phyloP scores from a whole-genome alignment of 2,113 vertebrate genomes.

The Bambusicola thoracicus region DNA sequence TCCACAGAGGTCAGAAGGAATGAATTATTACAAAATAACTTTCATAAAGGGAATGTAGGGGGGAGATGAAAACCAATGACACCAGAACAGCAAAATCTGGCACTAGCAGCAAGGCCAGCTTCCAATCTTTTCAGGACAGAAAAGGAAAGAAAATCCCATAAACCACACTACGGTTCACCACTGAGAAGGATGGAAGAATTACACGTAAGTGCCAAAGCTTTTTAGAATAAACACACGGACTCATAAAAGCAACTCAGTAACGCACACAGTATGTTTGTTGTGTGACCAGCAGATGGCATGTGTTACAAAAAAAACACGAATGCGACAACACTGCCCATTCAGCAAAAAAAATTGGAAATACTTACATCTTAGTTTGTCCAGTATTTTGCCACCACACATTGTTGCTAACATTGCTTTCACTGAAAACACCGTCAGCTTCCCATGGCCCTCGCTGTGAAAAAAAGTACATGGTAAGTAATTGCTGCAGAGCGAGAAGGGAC shows the following conservation, averaged over 20 bases:
- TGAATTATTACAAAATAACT: background rate
- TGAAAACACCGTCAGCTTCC: constrained; percentile 97
- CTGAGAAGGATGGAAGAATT: background rate
- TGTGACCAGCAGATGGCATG: background rate
- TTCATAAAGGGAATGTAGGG: background rate
- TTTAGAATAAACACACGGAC: fast-evolving
- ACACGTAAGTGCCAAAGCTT: no score
- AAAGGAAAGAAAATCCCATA: background rate
- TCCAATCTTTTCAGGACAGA: background rate
- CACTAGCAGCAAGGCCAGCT: background rate
- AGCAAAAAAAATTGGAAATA: constrained; percentile 9
- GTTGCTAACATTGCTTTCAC: constrained; percentile 97
- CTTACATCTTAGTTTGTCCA: constrained; percentile 98
- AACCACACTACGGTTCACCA: background rate
- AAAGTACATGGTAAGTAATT: background rate
- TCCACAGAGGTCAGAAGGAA: background rate
- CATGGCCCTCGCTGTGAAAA: constrained; percentile 90
- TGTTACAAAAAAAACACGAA: background rate
- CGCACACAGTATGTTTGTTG: fast-evolving
- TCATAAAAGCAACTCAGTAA: fast-evolving
- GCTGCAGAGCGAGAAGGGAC: background rate
- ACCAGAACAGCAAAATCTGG: background rate
- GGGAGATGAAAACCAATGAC: background rate
- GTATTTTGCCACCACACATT: constrained; percentile 97
- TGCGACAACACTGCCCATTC: background rate